Evolutionary conservation across 2,797 vertebrate genomes (phyloP), one percentile per base, ranked within the genome.

Genomic region (Gadopsis bispinosus): DNA sequence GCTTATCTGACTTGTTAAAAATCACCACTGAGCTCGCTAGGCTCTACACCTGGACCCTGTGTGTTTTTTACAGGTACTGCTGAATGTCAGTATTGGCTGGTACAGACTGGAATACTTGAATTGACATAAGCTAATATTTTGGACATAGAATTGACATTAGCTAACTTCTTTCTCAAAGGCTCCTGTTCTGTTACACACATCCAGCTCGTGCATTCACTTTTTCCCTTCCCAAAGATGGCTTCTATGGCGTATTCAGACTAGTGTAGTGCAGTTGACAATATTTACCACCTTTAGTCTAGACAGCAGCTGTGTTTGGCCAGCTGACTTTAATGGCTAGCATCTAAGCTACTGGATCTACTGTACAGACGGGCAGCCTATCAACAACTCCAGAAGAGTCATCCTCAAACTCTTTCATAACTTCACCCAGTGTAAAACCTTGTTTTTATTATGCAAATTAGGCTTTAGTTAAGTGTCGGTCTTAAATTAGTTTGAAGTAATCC

Each of bases 241-340:
- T 61, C 39, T 9, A 9, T 11, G 2, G 5, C 35, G 4, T 14
- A 12, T 48, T 53, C 12, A 67, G 12, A 39, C 33, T 37, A 33
- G 17, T 51, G 7, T 29, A 16, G 56, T 39, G 20, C 31, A 47
- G 54, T 35, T 66, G 43, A 60, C 31, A 67, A n/a, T 70, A 55
- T 76, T 81, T 71, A 56, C 61, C 37, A 5, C 22, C 51, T 39
- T 16, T 16, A 35, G 77, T 75, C 70, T 43, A 53, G 68, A 81
- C 74, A 53, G 60, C 84, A 80, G 83, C 79, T 82, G 80, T 78
- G 75, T 85, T 81, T 79, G 55, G 6, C 35, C 39, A 81, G 35
- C 73, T 79, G 48, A 69, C 51, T 68, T 55, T 43, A 56, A 66
- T 47, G 31, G 58, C 61, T 20, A 60, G 71, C 69, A 65, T 56